phyloP scores from a whole-genome alignment of 1,140 invertebrate genomes.

The Drosophila willistoni region DNA sequence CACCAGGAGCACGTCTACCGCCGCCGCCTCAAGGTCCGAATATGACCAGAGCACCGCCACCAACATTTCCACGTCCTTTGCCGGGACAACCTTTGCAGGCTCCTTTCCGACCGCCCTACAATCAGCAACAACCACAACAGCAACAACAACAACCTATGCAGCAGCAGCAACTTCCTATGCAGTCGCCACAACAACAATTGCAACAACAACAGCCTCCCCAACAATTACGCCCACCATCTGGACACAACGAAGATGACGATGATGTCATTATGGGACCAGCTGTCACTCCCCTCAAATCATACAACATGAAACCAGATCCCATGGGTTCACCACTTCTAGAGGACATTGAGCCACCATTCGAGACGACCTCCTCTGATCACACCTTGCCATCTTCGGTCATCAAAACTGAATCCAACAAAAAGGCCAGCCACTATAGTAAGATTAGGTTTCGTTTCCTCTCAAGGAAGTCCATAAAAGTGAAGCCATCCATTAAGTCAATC shows the following conservation, averaged over 20 bases:
- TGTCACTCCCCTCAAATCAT: slow-evolving; percentile 68
- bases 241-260: slow-evolving; percentile 74
- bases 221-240: slow-evolving; percentile 63
- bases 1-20: slow-evolving; percentile 57
- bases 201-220: slow-evolving; percentile 43
- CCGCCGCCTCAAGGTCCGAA: slow-evolving; percentile 63
- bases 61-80: slow-evolving; percentile 62
- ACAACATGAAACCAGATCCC: slow-evolving; percentile 57
- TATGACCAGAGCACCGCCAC: slow-evolving; percentile 65
- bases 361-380: slow-evolving; percentile 38
- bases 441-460: background rate
- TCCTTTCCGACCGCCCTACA: slow-evolving; percentile 75
- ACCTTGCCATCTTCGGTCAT: slow-evolving; percentile 18
- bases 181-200: slow-evolving; percentile 24
- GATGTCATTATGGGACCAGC: slow-evolving; percentile 80
- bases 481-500: slow-evolving; percentile 45
- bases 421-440: slow-evolving; percentile 50
- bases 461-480: slow-evolving; percentile 24
- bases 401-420: slow-evolving; percentile 12
- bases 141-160: slow-evolving; percentile 48
- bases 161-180: slow-evolving; percentile 38
- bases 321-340: slow-evolving; percentile 69
- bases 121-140: slow-evolving; percentile 87
- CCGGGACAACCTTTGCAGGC: slow-evolving; percentile 68
- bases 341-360: slow-evolving; percentile 66